Conservation (phyloP, 92 coral and sea anemone genomes). For the Parazoanthus darwini region DNA sequence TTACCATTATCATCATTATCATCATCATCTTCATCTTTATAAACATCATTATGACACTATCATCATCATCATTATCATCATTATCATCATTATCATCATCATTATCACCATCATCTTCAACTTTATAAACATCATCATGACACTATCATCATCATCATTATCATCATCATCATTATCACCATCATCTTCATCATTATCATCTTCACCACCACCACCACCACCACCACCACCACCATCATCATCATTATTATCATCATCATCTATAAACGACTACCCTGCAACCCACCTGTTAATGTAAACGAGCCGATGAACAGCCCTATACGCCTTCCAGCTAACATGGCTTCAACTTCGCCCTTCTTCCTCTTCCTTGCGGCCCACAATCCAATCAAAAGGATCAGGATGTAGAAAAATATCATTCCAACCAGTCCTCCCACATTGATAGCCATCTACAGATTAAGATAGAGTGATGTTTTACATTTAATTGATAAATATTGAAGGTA, state of each 20-base stretch:
- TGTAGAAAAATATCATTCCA: slow-evolving; percentile 1
- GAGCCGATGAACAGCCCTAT: slow-evolving; percentile 4
- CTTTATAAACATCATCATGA: too few species aligned
- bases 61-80: neutral
- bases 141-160: neutral
- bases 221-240: neutral
- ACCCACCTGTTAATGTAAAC: neutral
- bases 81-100: neutral
- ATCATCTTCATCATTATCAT: neutral
- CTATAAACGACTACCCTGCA: neutral
- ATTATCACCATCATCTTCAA: too few species aligned
- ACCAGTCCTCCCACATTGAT: slow-evolving; percentile 9
- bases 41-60: too few species aligned
- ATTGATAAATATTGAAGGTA: too few species aligned
- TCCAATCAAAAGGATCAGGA: slow-evolving; percentile 11
- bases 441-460: neutral
- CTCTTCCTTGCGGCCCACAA: slow-evolving; percentile 21
- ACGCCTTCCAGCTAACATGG: slow-evolving; percentile 23
- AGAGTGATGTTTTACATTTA: too few species aligned
- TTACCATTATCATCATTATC: too few species aligned
- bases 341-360: neutral
- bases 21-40: too few species aligned
- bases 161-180: neutral
- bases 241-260: neutral
- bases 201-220: too few species aligned